Evolutionary conservation across 30 jellyfish, hydroid and myxozoan species (phyloP).

Genomic region (Aurelia aurita complex sp. Pacific): DNA sequence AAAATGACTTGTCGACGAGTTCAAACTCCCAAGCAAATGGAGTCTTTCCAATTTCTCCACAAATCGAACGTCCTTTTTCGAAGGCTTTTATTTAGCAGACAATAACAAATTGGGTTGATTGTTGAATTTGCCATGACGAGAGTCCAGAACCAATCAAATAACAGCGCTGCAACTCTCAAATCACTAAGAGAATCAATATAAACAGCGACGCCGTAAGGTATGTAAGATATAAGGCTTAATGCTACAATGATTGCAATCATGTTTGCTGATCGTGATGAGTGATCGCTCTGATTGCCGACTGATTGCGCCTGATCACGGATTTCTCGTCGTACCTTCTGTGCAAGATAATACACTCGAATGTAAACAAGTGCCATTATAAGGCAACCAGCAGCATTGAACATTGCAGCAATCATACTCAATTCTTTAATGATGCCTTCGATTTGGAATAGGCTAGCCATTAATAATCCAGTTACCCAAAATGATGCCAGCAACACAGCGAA

Average conservation of each 20-base stretch:
- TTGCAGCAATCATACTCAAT: neutral
- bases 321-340: slow-evolving; percentile 19
- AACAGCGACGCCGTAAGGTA: slow-evolving; percentile 2
- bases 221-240: neutral
- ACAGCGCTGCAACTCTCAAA: neutral
- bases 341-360: slow-evolving; percentile 6
- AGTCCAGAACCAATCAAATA: slow-evolving; percentile 6
- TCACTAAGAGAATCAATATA: neutral
- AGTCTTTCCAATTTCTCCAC: slow-evolving; percentile 1
- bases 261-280: slow-evolving; percentile 1
- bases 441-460: neutral
- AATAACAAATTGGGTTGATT: slow-evolving; percentile 23
- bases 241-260: slow-evolving; percentile 26
- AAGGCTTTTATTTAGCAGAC: slow-evolving; percentile 9
- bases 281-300: neutral
- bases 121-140: neutral
- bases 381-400: neutral
- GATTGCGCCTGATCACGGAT: slow-evolving; percentile 6
- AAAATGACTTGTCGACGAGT: neutral
- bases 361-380: slow-evolving; percentile 2
- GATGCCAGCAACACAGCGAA: neutral
- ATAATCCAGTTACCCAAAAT: neutral
- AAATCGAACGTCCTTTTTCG: slow-evolving; percentile 1
- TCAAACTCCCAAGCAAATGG: too few species aligned
- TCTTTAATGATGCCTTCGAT: neutral